A percentile compares a stretch with the other conserved stretches of the same genome.
Conservation (phyloP, 1,140 invertebrate species). For the Bemisia tabaci region DNA sequence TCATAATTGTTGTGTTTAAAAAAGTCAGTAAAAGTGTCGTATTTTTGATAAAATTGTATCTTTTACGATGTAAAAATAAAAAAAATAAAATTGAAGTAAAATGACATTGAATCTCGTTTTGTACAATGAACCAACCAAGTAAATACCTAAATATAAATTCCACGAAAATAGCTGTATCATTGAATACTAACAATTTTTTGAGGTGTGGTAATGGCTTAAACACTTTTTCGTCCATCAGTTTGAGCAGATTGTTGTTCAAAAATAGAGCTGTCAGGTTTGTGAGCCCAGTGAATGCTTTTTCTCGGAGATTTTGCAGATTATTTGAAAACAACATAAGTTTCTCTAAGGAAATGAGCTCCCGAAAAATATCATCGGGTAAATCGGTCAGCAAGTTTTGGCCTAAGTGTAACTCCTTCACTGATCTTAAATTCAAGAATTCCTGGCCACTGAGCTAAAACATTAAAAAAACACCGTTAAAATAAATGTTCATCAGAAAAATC, state of each 20-base stretch:
- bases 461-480: constrained; percentile 1
- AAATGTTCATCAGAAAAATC: no score
- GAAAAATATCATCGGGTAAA: constrained; percentile 37
- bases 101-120: no score
- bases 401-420: constrained; percentile 41
- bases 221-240: constrained; percentile 33
- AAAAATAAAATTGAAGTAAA: no score
- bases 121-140: no score
- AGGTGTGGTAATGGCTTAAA: constrained; percentile 36
- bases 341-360: constrained; percentile 32
- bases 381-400: constrained; percentile 41
- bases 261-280: constrained; percentile 41
- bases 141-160: no score
- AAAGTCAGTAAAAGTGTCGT: no score
- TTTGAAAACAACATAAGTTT: constrained; percentile 46
- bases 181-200: constrained; percentile 38
- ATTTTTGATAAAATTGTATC: no score
- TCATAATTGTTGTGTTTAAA: no score
- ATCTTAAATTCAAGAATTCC: constrained; percentile 36
- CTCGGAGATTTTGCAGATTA: constrained; percentile 37
- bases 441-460: constrained; percentile 30
- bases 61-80: no score
- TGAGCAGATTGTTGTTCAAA: constrained; percentile 45
- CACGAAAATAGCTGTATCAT: no score
- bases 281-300: constrained; percentile 38